These are phyloP conservation scores for Pomacea canaliculata DNA, from an alignment of 2,888 invertebrate species.

Conservation along the genomic window DNA sequence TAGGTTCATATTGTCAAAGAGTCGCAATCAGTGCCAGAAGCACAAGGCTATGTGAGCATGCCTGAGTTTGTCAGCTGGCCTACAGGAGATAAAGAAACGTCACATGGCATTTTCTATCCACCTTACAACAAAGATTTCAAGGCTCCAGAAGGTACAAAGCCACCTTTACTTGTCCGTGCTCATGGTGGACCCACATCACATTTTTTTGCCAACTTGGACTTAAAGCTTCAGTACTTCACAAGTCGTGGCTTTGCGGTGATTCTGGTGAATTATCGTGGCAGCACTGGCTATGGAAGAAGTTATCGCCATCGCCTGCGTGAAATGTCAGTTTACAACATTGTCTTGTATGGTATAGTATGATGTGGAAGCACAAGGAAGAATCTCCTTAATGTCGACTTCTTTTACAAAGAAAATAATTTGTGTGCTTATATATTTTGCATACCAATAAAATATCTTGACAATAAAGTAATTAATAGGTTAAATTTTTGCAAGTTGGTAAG, in stretches of 20 bases:
- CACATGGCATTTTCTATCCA: slow-evolving; percentile 66
- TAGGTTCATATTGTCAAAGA: slow-evolving; percentile 41
- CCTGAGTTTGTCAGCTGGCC: slow-evolving; percentile 66
- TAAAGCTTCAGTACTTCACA: slow-evolving; percentile 69
- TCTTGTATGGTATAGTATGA: no score
- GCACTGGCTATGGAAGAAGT: slow-evolving; percentile 68
- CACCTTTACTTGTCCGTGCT: slow-evolving; percentile 69
- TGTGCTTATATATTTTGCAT: no score
- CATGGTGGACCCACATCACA: slow-evolving; percentile 71
- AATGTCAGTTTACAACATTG: slow-evolving; percentile 45
- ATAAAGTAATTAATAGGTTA: no score
- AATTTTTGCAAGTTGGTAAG: no score
- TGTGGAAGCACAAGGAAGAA: no score
- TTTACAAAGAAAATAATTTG: no score
- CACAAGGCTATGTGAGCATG: slow-evolving; percentile 63
- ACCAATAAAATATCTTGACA: no score
- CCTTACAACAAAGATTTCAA: slow-evolving; percentile 66
- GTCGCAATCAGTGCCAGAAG: slow-evolving; percentile 48
- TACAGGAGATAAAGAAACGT: slow-evolving; percentile 50
- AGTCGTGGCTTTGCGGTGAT: slow-evolving; percentile 70
- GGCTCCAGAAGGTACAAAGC: slow-evolving; percentile 56
- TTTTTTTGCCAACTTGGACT: slow-evolving; percentile 54
- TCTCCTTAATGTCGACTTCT: no score
- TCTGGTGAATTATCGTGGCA: slow-evolving; percentile 71
- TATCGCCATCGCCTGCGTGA: slow-evolving; percentile 65